These are phyloP conservation scores for Phalanger gymnotis DNA, from an alignment of 2,797 vertebrate species.

Conservation along the genomic window DNA sequence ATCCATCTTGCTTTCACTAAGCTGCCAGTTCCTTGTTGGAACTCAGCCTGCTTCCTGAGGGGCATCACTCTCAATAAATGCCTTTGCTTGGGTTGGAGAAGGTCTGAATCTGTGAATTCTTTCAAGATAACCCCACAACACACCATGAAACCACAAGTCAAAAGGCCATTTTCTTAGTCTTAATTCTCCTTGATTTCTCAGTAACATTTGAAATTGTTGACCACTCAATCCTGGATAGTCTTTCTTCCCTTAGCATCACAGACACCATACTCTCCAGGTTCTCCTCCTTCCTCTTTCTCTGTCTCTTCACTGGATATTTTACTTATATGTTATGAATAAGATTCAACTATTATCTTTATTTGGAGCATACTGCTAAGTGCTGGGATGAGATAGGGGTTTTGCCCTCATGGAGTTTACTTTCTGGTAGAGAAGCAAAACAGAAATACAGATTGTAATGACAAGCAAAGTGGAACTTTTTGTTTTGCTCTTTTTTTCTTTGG, in stretches of 20 bases:
- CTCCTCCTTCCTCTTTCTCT: background rate
- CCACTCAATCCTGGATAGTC: background rate
- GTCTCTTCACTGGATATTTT: background rate
- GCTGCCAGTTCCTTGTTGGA: no score
- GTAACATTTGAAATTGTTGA: background rate
- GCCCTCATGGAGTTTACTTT: background rate
- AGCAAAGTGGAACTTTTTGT: no score
- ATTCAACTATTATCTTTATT: background rate
- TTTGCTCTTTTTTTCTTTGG: no score
- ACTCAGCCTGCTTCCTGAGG: no score
- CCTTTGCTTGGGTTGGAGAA: no score
- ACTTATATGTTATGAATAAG: background rate
- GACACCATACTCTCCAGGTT: background rate
- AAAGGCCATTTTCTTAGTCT: background rate
- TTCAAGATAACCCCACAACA: no score
- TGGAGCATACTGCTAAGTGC: background rate
- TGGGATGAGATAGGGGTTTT: background rate
- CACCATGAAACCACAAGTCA: background rate
- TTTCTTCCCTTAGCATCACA: background rate
- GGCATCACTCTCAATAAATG: no score
- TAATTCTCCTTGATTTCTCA: background rate
- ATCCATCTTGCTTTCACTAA: no score
- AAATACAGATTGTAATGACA: no score
- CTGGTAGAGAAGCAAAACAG: background rate
- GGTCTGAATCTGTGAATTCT: no score